A percentile compares a stretch with the other conserved stretches of the same genome.
These are phyloP conservation scores for Calycopis cecrops DNA, from an alignment of 1,140 invertebrate species.

Conservation along the genomic window DNA sequence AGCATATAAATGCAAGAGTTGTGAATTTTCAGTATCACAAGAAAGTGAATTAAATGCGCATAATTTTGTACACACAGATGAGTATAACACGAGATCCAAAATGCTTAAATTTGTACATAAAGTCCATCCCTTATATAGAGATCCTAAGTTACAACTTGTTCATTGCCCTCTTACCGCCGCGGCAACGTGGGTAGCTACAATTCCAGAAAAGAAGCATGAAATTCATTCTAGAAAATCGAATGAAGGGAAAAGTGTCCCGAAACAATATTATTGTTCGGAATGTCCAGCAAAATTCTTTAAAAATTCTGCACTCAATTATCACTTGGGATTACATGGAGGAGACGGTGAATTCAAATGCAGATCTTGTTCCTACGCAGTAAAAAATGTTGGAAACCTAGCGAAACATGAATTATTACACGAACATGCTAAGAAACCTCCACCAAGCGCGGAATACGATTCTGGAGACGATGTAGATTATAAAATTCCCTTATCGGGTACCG, in stretches of 20 bases:
- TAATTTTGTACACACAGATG: constrained; percentile 84
- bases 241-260: constrained; percentile 49
- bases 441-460: constrained; percentile 62
- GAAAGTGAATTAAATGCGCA: constrained; percentile 83
- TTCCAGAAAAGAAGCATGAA: constrained; percentile 38
- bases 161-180: constrained; percentile 49
- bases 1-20: constrained; percentile 82
- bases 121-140: constrained; percentile 77
- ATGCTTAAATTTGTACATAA: constrained; percentile 81
- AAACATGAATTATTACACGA: constrained; percentile 79
- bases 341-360: constrained; percentile 83
- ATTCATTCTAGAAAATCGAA: constrained; percentile 36
- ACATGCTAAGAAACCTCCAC: constrained; percentile 44
- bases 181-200: constrained; percentile 48
- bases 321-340: constrained; percentile 82
- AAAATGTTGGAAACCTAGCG: constrained; percentile 84
- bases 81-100: constrained; percentile 88
- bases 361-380: constrained; percentile 89
- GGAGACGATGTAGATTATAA: constrained; percentile 68
- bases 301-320: constrained; percentile 82
- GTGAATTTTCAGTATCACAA: constrained; percentile 86
- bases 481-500: constrained; percentile 79
- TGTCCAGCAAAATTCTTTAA: constrained; percentile 84
- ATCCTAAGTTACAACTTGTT: constrained; percentile 78
- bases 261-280: constrained; percentile 75